Conservation (phyloP, 2,797 vertebrate genomes). For the Tangara arthus region DNA sequence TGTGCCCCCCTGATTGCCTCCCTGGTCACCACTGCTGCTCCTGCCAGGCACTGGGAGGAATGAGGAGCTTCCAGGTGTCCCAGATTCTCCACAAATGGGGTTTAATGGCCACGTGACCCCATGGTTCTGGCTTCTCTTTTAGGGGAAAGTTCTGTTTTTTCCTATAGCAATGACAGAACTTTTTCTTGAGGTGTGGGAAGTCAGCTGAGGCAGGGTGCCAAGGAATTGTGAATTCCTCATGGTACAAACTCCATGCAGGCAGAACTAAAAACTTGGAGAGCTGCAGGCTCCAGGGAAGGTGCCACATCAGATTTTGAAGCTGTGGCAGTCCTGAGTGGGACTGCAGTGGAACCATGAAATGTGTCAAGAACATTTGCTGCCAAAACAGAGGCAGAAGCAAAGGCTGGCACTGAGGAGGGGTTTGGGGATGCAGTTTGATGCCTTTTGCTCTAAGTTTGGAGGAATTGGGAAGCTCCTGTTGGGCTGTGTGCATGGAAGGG, state of each 20-base stretch:
- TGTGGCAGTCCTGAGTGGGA: background rate
- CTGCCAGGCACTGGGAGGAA: background rate
- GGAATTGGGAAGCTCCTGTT: background rate
- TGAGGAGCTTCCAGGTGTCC: background rate
- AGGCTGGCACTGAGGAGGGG: background rate
- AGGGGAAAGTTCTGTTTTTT: background rate
- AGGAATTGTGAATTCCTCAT: background rate
- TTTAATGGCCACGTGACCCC: background rate
- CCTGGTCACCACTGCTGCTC: background rate
- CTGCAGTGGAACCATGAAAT: background rate
- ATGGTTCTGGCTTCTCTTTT: background rate
- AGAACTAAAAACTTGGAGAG: background rate
- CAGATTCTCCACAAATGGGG: background rate
- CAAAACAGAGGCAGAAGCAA: background rate
- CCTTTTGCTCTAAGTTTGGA: background rate
- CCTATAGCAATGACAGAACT: background rate
- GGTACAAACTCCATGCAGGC: accelerated
- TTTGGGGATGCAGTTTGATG: background rate
- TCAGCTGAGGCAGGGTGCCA: background rate
- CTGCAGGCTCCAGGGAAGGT: background rate
- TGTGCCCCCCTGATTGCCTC: background rate
- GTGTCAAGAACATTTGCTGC: background rate
- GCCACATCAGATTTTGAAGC: background rate
- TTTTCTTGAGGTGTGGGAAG: background rate
- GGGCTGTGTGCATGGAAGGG: background rate